Evolutionary conservation across 2,113 vertebrate genomes (phyloP).

Genomic region (Trinectes maculatus): DNA sequence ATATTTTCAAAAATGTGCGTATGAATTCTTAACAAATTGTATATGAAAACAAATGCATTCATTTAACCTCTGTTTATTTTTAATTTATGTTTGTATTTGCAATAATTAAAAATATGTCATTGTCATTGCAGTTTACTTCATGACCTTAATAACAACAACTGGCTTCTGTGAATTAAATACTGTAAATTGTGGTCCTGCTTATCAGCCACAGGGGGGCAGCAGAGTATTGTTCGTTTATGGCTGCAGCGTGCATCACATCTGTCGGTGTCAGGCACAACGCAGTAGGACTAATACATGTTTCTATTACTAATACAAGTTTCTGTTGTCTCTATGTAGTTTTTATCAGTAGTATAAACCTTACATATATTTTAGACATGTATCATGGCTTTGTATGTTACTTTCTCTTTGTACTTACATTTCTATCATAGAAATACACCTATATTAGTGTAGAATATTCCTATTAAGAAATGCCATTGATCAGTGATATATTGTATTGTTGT

Average conservation of each 20-base stretch:
- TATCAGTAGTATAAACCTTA: neutral
- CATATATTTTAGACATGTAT: neutral
- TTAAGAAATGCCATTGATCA: neutral
- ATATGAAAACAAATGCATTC: no score
- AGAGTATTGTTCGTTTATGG: neutral
- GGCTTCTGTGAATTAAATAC: no score
- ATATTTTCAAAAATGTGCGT: no score
- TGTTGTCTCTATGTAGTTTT: slow-evolving; percentile 14
- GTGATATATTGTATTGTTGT: slow-evolving; percentile 4
- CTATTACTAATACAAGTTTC: no score
- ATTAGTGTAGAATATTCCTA: neutral
- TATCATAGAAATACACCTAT: neutral
- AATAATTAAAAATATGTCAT: no score
- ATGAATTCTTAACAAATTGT: no score
- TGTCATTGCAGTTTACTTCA: no score
- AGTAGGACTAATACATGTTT: neutral
- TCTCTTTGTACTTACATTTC: no score
- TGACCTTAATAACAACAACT: no score
- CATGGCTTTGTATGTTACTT: accelerated
- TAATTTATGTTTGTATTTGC: neutral
- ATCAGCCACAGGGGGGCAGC: slow-evolving; percentile 29
- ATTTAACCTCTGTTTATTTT: neutral
- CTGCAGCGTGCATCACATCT: slow-evolving; percentile 44
- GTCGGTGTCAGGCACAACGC: slow-evolving; percentile 29
- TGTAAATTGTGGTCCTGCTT: neutral